Percentiles rank a stretch among this genome's conserved stretches.
Evolutionary conservation across 2,797 vertebrate genomes (phyloP).

Genomic region (Hipposideros larvatus): DNA sequence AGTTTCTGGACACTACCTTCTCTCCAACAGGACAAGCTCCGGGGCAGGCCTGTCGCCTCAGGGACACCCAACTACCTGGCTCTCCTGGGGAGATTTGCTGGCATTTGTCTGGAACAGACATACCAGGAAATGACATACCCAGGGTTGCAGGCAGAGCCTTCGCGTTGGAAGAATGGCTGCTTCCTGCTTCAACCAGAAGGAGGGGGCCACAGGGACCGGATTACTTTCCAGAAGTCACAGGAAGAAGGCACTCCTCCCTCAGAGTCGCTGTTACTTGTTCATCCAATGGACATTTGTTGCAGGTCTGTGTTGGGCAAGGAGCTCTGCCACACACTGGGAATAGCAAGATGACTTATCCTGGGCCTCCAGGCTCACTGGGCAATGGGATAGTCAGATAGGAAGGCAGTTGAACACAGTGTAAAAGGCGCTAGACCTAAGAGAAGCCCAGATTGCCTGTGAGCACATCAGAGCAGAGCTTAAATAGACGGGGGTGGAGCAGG

Average conservation of each 20-base stretch:
- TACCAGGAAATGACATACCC: not conserved
- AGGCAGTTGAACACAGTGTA: not conserved
- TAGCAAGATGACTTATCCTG: not conserved
- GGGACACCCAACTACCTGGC: not conserved
- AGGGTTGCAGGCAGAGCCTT: not conserved
- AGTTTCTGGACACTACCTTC: not conserved
- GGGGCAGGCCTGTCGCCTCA: not conserved
- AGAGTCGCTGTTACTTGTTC: not conserved
- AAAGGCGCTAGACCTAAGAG: not conserved
- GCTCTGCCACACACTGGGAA: not conserved
- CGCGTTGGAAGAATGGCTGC: not conserved
- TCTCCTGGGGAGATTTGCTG: not conserved
- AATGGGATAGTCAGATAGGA: not conserved
- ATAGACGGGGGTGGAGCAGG: not conserved
- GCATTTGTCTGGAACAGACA: not conserved
- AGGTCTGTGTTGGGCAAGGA: not conserved
- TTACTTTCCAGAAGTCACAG: not conserved
- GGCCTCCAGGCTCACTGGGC: not conserved
- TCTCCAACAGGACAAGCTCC: not conserved
- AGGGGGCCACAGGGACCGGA: not conserved
- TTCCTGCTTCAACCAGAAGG: not conserved
- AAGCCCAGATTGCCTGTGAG: not conserved
- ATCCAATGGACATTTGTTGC: not conserved
- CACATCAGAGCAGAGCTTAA: not conserved
- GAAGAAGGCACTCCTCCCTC: not conserved